Evolutionary conservation across 2,113 vertebrate species (phyloP).

Genomic region (Tachycineta bicolor): DNA sequence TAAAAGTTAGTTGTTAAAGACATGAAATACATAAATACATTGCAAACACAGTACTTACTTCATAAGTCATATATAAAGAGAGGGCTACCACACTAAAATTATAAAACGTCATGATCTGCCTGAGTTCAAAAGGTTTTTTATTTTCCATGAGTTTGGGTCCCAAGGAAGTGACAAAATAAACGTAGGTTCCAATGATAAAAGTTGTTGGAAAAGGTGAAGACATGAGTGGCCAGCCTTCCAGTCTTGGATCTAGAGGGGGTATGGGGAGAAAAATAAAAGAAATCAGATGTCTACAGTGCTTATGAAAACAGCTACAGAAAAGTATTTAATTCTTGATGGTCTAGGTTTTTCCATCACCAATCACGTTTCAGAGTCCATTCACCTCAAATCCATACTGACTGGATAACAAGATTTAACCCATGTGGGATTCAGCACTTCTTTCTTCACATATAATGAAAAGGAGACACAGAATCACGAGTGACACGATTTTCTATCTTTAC

Average conservation of each 20-base stretch:
- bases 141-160: constrained; percentile 96
- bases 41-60: constrained; percentile 79
- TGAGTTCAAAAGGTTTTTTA: constrained; percentile 91
- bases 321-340: neutral
- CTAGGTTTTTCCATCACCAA: neutral
- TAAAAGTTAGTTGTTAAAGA: neutral
- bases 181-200: constrained; percentile 84
- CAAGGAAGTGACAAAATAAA: constrained; percentile 90
- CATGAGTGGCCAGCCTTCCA: constrained; percentile 90
- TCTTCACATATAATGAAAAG: neutral
- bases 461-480: neutral
- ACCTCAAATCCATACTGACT: neutral
- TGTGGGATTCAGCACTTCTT: neutral
- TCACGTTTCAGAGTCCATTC: neutral
- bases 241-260: constrained; percentile 81
- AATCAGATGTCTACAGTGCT: neutral
- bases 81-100: constrained; percentile 90
- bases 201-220: constrained; percentile 89
- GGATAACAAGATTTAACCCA: neutral
- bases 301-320: neutral
- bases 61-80: constrained; percentile 93
- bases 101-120: constrained; percentile 84
- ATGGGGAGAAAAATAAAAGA: neutral
- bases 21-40: neutral
- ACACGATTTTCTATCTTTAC: neutral